Evolutionary conservation across 2,113 vertebrate genomes (phyloP).

Genomic region (Myotis lucifugus): DNA sequence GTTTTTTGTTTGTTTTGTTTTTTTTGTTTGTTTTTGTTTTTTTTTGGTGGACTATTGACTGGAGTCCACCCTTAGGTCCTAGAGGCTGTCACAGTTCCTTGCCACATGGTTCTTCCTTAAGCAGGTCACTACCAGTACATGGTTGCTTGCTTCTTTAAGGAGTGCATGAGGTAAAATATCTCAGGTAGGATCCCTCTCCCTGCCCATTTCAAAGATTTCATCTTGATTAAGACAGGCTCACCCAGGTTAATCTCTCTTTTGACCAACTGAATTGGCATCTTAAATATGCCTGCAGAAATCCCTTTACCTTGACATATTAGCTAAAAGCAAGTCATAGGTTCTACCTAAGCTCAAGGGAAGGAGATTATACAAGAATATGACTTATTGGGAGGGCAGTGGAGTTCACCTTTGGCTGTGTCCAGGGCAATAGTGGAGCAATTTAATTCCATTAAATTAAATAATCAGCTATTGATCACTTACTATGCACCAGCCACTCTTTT

Average conservation of each 20-base stretch:
- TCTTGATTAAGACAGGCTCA: not conserved
- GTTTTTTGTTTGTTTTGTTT: not conserved
- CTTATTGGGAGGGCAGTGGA: accelerated
- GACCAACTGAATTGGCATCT: not conserved
- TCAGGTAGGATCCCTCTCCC: not conserved
- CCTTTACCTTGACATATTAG: not conserved
- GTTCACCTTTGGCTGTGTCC: not conserved
- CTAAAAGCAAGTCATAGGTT: not conserved
- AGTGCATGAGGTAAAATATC: not conserved
- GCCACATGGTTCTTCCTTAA: not conserved
- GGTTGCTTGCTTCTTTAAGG: not conserved
- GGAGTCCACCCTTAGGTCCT: not conserved
- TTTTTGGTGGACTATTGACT: not conserved
- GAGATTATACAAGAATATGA: not conserved
- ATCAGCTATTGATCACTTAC: not conserved
- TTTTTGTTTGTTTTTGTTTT: not conserved
- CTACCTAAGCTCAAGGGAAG: not conserved
- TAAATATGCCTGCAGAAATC: not conserved
- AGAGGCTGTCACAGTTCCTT: not conserved
- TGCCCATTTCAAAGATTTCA: not conserved
- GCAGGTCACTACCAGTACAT: not conserved
- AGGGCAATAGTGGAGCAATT: not conserved
- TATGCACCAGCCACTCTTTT: not conserved
- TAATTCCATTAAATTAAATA: not conserved
- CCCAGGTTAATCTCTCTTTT: not conserved